Evolutionary conservation across 2,113 vertebrate genomes (phyloP), one percentile per base, ranked within the genome.

Genomic region (Nasalis larvatus): DNA sequence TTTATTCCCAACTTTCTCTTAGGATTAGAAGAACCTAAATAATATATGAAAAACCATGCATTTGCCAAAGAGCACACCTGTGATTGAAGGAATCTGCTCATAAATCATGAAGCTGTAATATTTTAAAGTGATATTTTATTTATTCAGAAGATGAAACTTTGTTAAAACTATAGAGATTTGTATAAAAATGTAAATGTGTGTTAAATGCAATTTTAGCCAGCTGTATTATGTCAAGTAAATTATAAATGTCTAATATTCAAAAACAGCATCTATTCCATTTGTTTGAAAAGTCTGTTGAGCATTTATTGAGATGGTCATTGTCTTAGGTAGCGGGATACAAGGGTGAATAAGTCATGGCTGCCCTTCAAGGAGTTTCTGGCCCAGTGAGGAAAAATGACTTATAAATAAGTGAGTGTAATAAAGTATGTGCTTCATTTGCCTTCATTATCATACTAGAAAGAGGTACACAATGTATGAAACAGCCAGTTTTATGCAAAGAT

Each of bases 1-100:
- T 91, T 92, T 95, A 30, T 96, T 83, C 52, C 12, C 11, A 94
- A 84, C 63, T 84, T 95, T n/a, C 49, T 86, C 52, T 81, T 85
- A 45, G 6, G 58, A 77, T 17, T 54, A 69, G 77, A 37, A 97
- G 52, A 89, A 84, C 52, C 86, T 78, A 92, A 77, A 30, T 68
- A 77, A 92, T 84, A 73, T 40, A 84, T 76, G 37, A 11, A 93
- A 93, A 96, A 76, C 35, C 8, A 87, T 52, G 18, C 21, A 95
- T 93, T 97, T 84, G 45, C 35, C 60, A 95, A 96, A 96, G 6
- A 87, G 3, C 35, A 45, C 68, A 35, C 20, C 27, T 94, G 69
- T 49, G 40, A 89, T 10, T 78, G 12, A 77, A 95, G 8, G n/a
- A 78, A 69, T 94, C 56, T 93, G 49, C 32, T 86, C 32, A 89